Evolutionary conservation across 1,140 invertebrate species (phyloP).

Genomic region (Drosophila tani): DNA sequence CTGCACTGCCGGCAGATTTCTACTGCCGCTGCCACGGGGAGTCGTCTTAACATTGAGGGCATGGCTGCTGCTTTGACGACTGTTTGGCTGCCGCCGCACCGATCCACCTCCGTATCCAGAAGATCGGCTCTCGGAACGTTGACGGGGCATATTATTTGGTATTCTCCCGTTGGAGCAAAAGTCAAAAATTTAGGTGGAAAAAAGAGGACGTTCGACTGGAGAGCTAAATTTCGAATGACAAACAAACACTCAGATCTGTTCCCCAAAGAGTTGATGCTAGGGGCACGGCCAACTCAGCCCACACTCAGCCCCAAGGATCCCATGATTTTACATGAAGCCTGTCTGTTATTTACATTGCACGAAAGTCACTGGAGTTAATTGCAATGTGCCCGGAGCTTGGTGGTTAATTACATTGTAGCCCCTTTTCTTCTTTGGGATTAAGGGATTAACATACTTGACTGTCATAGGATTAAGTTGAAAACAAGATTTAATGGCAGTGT

Average conservation of each 20-base stretch:
- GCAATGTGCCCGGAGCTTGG: slow-evolving; percentile 9
- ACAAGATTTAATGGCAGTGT: background rate
- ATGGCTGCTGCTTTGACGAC: slow-evolving; percentile 24
- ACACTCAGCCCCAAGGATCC: background rate
- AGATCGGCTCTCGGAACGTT: slow-evolving; percentile 51
- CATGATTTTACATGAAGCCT: background rate
- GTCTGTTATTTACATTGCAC: slow-evolving; percentile 1
- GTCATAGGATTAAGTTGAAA: background rate
- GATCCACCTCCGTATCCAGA: slow-evolving; percentile 3
- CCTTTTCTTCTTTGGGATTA: too few species aligned
- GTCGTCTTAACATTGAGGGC: slow-evolving; percentile 10
- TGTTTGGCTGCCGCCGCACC: slow-evolving; percentile 14
- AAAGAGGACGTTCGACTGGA: slow-evolving; percentile 11
- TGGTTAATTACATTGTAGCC: too few species aligned
- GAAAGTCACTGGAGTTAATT: slow-evolving; percentile 13
- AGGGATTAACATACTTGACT: background rate
- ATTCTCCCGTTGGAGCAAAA: background rate
- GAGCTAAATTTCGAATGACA: slow-evolving; percentile 58
- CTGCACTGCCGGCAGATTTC: slow-evolving; percentile 48
- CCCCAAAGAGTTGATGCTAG: background rate
- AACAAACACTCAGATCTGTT: background rate
- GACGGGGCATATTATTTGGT: slow-evolving; percentile 52
- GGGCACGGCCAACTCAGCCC: slow-evolving; percentile 11
- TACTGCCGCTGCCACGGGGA: slow-evolving; percentile 16
- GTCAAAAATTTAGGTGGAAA: slow-evolving; percentile 1